These are phyloP conservation scores for Phasia obesa DNA, from an alignment of 2,888 invertebrate species.

Conservation along the genomic window DNA sequence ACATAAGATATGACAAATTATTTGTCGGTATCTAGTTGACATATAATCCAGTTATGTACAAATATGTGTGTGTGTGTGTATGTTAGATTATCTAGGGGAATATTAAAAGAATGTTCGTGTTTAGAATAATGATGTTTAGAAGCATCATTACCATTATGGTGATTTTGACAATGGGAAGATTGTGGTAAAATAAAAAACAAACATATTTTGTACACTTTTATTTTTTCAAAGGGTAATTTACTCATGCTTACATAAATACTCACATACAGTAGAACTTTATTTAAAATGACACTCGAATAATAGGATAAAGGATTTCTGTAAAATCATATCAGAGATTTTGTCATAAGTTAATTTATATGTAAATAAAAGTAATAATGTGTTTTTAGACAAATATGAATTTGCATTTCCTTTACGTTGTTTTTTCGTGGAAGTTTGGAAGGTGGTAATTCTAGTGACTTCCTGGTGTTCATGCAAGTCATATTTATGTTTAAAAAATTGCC, in stretches of 20 bases:
- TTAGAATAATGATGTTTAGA: background rate
- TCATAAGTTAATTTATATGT: constrained; percentile 24
- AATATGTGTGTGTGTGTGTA: background rate
- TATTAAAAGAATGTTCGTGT: background rate
- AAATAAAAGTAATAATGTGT: background rate
- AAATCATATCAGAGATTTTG: constrained; percentile 15
- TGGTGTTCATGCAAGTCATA: too few species aligned
- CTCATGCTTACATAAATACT: too few species aligned
- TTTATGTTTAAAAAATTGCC: too few species aligned
- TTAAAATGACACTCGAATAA: background rate
- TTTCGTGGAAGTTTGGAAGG: too few species aligned
- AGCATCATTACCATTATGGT: background rate
- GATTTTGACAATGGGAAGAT: background rate
- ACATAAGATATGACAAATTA: constrained; percentile 69
- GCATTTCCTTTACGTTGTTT: too few species aligned
- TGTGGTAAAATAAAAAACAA: too few species aligned
- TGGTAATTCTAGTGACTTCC: too few species aligned
- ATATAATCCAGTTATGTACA: constrained; percentile 33
- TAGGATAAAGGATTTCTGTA: background rate
- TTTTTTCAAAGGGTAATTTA: too few species aligned
- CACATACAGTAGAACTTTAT: too few species aligned
- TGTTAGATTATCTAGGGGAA: background rate
- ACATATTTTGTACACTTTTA: too few species aligned
- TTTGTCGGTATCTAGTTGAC: constrained; percentile 67
- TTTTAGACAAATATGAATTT: background rate